phyloP scores from a whole-genome alignment of 1,140 invertebrate genomes.

The Asbolus verrucosus region DNA sequence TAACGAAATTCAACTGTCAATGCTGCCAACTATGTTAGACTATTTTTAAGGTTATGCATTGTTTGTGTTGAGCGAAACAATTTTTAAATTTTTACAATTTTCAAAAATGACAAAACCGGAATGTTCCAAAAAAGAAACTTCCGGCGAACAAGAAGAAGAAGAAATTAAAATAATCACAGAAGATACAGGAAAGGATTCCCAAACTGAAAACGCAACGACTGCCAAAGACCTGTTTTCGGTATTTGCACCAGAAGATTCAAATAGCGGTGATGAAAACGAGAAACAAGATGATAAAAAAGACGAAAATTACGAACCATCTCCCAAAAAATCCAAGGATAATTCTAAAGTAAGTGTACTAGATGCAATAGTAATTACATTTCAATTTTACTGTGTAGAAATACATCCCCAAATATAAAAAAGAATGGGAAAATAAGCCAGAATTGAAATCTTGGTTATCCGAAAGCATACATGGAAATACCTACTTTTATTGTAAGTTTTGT shows the following conservation, averaged over 20 bases:
- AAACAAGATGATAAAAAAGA: neutral
- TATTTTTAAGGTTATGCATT: constrained; percentile 25
- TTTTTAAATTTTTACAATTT: too few species aligned
- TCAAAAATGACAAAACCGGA: constrained; percentile 41
- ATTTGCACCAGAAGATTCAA: constrained; percentile 43
- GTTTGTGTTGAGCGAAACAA: too few species aligned
- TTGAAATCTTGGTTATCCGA: constrained; percentile 59
- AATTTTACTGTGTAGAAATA: constrained; percentile 47
- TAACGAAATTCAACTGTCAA: too few species aligned
- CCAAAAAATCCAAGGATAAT: constrained; percentile 31
- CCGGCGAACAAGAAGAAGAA: too few species aligned
- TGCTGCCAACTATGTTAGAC: too few species aligned
- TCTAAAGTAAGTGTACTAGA: constrained; percentile 39
- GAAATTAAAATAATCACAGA: neutral
- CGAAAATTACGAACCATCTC: constrained; percentile 31
- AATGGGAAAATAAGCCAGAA: constrained; percentile 60
- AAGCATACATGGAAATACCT: constrained; percentile 57
- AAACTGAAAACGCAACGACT: neutral
- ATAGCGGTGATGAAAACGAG: constrained; percentile 27
- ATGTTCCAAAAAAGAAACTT: constrained; percentile 8
- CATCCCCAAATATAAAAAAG: constrained; percentile 60
- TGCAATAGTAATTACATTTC: neutral
- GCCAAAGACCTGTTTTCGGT: constrained; percentile 46
- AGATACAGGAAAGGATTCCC: neutral
- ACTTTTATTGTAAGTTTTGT: constrained; percentile 62